phyloP scores from a whole-genome alignment of 2,888 invertebrate genomes.

The Xestoiulus laeticollis region DNA sequence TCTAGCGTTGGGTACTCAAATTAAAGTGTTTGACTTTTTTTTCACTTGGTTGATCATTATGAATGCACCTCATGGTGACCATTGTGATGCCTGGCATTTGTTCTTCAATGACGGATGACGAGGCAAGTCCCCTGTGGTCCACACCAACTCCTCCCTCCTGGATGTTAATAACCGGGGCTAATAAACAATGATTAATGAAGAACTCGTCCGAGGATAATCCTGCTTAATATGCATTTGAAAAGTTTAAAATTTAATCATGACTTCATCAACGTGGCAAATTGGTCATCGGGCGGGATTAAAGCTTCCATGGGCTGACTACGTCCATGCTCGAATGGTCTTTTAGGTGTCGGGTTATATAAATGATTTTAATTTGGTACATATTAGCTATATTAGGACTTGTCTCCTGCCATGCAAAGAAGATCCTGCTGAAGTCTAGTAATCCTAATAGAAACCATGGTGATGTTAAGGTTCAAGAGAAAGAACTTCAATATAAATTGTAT shows the following conservation, averaged over 20 bases:
- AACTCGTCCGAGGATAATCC: conserved; percentile 47
- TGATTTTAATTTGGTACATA: too few relatives aligned
- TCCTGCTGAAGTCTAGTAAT: too few relatives aligned
- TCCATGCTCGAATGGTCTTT: background rate
- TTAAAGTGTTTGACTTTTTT: background rate
- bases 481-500: too few relatives aligned
- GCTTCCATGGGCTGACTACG: background rate
- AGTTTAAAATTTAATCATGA: conserved; percentile 53
- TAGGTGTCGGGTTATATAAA: background rate
- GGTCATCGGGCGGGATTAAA: conserved; percentile 49
- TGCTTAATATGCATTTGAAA: conserved; percentile 53
- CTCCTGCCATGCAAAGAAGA: too few relatives aligned
- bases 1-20: background rate
- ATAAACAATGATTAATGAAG: conserved; percentile 53
- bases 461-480: too few relatives aligned
- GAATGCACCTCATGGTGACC: background rate
- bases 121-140: conserved; percentile 40
- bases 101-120: conserved; percentile 21
- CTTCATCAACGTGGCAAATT: conserved; percentile 53
- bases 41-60: background rate
- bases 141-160: background rate
- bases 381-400: too few relatives aligned
- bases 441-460: too few relatives aligned
- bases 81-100: background rate
- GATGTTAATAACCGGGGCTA: conserved; percentile 45